A percentile compares a stretch with the other conserved stretches of the same genome.
These are phyloP conservation scores for Ridgeia piscesae DNA, from an alignment of 1,140 invertebrate genomes.

Conservation along the genomic window DNA sequence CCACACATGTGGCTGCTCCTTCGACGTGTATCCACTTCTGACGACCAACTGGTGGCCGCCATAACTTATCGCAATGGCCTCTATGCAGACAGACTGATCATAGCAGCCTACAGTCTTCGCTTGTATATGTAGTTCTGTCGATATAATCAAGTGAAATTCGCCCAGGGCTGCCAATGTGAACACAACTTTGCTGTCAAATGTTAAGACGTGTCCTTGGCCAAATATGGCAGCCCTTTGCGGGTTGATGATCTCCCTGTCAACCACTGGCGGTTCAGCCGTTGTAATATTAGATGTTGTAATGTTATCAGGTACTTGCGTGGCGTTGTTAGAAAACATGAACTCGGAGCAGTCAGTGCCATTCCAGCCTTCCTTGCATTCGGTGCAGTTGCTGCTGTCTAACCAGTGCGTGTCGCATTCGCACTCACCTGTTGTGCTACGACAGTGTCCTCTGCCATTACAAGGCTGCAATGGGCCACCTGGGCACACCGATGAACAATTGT, in stretches of 20 bases:
- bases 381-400: slow-evolving; percentile 32
- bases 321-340: not conserved
- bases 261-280: not conserved
- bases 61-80: not conserved
- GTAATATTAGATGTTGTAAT: not conserved
- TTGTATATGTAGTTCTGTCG: not conserved
- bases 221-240: not conserved
- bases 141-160: not conserved
- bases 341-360: slow-evolving; percentile 35
- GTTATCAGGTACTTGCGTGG: not conserved
- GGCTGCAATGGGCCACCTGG: slow-evolving; percentile 27
- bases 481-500: slow-evolving; percentile 33
- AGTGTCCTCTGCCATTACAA: slow-evolving; percentile 36
- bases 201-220: not conserved
- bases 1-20: not conserved
- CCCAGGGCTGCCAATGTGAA: not conserved
- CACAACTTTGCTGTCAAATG: not conserved
- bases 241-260: not conserved
- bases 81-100: not conserved
- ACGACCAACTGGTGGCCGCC: not conserved
- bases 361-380: slow-evolving; percentile 32
- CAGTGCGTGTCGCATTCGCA: slow-evolving; percentile 35
- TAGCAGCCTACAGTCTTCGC: slow-evolving; percentile 7
- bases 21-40: slow-evolving; percentile 2
- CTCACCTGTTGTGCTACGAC: slow-evolving; percentile 28